Evolutionary conservation across 1,140 invertebrate genomes (phyloP).

Genomic region (Drosophila orena): DNA sequence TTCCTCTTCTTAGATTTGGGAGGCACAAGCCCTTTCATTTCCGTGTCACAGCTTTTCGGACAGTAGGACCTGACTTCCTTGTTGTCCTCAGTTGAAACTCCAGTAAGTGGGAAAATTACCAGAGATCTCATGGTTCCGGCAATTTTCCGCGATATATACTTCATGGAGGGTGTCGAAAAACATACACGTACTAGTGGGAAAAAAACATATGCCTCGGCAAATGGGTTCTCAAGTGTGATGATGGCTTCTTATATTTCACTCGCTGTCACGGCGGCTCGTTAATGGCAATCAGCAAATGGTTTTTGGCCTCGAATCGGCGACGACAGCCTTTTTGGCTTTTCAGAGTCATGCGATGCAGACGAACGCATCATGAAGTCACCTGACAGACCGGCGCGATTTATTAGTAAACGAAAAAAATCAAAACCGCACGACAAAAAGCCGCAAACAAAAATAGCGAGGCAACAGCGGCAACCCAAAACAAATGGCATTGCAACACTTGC

Average conservation of each 20-base stretch:
- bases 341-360: conserved; percentile 57
- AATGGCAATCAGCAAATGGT: conserved; percentile 52
- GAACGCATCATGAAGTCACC: conserved; percentile 55
- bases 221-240: conserved; percentile 20
- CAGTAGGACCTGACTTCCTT: background rate
- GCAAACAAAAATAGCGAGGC: conserved; percentile 38
- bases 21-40: no score
- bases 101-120: background rate
- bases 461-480: conserved; percentile 43
- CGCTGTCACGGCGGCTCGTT: conserved; percentile 39
- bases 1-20: background rate
- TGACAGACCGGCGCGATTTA: conserved; percentile 57
- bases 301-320: conserved; percentile 55
- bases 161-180: background rate
- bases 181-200: background rate
- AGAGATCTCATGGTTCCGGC: background rate
- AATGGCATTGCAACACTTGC: conserved; percentile 71
- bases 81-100: background rate
- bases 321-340: conserved; percentile 24
- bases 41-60: background rate
- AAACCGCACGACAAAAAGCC: conserved; percentile 61
- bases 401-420: conserved; percentile 49
- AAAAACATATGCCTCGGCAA: conserved; percentile 2
- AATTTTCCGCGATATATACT: conserved; percentile 2
- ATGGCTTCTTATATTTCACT: conserved; percentile 40